phyloP scores from a whole-genome alignment of 2,113 vertebrate genomes.

The Hypanus sabinus region DNA sequence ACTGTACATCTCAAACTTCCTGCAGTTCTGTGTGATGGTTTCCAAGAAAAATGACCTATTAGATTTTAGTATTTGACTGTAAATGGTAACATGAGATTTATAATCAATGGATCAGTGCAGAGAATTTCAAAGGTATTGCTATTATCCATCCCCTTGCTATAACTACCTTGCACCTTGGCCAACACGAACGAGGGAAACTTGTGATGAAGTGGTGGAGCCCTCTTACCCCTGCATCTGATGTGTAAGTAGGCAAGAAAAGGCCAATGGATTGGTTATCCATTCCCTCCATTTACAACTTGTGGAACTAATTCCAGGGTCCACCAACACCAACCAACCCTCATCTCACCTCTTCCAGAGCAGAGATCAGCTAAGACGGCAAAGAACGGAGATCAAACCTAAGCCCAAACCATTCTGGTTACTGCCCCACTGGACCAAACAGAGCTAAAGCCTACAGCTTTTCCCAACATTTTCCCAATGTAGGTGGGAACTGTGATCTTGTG shows the following conservation, averaged over 20 bases:
- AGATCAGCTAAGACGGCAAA: not conserved
- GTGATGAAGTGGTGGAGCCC: not conserved
- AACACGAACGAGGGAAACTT: not conserved
- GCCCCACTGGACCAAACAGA: not conserved
- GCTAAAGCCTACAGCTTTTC: not conserved
- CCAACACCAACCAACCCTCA: no score
- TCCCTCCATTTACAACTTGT: not conserved
- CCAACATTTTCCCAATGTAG: no score
- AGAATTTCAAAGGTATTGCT: not conserved
- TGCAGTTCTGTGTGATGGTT: not conserved
- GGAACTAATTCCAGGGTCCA: not conserved
- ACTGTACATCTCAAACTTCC: not conserved
- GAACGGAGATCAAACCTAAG: no score
- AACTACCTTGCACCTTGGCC: not conserved
- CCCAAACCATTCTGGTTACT: not conserved
- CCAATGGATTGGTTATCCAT: not conserved
- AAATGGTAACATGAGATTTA: not conserved
- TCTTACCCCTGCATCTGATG: not conserved
- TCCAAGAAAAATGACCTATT: not conserved
- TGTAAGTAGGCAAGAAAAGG: no score
- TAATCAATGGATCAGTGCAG: not conserved
- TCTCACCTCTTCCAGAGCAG: no score
- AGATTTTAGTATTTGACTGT: not conserved
- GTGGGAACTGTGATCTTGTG: not conserved
- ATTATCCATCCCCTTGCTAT: not conserved